A percentile compares a stretch with the other conserved stretches of the same genome.
Conservation (phyloP, 2,797 vertebrate species). For the Cyclopterus lumpus region DNA sequence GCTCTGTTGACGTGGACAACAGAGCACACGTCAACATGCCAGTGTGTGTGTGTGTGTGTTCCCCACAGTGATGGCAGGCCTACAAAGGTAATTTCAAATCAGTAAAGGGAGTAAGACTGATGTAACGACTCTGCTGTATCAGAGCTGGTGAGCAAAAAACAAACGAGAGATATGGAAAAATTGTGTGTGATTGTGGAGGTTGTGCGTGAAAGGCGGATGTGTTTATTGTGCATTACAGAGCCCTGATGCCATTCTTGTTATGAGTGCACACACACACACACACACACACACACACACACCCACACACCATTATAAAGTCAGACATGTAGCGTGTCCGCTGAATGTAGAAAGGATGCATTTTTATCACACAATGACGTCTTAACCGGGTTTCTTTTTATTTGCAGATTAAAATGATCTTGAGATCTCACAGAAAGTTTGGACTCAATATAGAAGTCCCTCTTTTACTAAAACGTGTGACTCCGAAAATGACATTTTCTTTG, state of each 20-base stretch:
- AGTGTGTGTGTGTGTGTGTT: background rate
- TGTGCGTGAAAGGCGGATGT: background rate
- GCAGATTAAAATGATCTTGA: background rate
- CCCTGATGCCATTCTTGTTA: constrained; percentile 25
- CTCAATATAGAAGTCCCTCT: background rate
- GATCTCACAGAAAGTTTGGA: background rate
- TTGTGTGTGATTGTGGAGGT: background rate
- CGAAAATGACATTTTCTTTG: background rate
- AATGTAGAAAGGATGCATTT: background rate
- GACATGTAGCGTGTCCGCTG: too few relatives aligned
- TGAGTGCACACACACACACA: background rate
- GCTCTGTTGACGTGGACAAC: background rate
- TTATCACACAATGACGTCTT: background rate
- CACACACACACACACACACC: background rate
- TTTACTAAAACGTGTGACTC: background rate
- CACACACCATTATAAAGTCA: too few relatives aligned
- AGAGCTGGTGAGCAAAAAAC: background rate
- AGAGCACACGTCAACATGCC: too few relatives aligned
- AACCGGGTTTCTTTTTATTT: background rate
- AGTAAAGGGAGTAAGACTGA: background rate
- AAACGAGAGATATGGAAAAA: background rate
- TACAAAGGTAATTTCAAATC: background rate
- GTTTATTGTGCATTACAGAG: background rate
- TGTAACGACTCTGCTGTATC: too few relatives aligned
- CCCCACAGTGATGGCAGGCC: background rate